These are phyloP conservation scores for Rambutsinella grinnellia DNA, from an alignment of 2,888 invertebrate genomes.

Conservation along the genomic window DNA sequence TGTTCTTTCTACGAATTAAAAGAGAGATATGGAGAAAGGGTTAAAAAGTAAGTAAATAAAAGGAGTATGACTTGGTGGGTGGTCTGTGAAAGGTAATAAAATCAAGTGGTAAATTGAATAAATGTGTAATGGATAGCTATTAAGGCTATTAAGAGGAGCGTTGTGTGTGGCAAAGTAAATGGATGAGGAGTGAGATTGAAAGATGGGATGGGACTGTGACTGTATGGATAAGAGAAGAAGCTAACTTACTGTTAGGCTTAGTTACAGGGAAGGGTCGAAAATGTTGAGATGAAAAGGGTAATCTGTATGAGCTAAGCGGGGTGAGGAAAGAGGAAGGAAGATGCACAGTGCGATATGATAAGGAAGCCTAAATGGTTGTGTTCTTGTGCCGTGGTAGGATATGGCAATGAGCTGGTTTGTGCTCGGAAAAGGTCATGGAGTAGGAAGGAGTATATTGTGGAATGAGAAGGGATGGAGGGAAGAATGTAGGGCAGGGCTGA, in stretches of 20 bases:
- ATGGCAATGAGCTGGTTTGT: slow-evolving; percentile 30
- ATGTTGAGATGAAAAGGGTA: not conserved
- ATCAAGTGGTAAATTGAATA: not conserved
- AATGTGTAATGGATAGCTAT: slow-evolving; percentile 4
- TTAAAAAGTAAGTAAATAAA: too few relatives aligned
- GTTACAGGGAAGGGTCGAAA: slow-evolving; percentile 1
- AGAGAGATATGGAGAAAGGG: not conserved
- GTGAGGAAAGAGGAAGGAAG: slow-evolving; percentile 13
- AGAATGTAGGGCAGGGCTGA: slow-evolving; percentile 58
- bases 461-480: slow-evolving; percentile 8
- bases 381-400: not conserved
- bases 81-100: slow-evolving; percentile 11
- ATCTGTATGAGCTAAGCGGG: not conserved
- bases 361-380: too few relatives aligned
- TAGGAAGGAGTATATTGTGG: not conserved
- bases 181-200: slow-evolving; percentile 16
- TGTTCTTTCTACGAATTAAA: not conserved
- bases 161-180: slow-evolving; percentile 12
- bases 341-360: too few relatives aligned
- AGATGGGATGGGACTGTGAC: too few relatives aligned
- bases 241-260: not conserved
- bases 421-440: slow-evolving; percentile 33
- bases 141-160: not conserved
- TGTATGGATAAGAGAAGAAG: not conserved
- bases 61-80: not conserved